Evolutionary conservation across 2,113 vertebrate genomes (phyloP).

Genomic region (Gadus macrocephalus): DNA sequence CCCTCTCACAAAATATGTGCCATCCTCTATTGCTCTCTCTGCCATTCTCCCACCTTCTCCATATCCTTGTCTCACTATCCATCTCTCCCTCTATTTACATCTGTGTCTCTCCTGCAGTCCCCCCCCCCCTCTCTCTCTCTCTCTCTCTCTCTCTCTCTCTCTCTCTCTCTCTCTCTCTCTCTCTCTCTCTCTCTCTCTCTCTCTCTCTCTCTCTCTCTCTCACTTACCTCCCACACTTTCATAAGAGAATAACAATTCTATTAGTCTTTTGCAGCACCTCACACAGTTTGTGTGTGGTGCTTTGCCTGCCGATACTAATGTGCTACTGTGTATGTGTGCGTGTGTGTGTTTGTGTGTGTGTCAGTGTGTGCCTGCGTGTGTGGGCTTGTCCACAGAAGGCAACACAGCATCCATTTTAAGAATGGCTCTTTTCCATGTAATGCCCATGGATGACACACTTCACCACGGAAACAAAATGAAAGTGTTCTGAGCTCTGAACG

Average conservation of each 20-base stretch:
- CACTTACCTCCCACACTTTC: constrained; percentile 8
- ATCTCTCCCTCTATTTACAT: not conserved
- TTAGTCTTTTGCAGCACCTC: constrained; percentile 22
- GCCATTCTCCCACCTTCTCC: constrained; percentile 14
- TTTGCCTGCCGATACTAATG: constrained; percentile 31
- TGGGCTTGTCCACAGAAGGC: constrained; percentile 15
- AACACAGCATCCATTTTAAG: constrained; percentile 22
- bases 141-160: constrained; percentile 17
- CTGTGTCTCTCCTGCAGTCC: not conserved
- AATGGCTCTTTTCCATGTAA: constrained; percentile 8
- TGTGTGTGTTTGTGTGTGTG: constrained; percentile 3
- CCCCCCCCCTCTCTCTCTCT: constrained; percentile 1
- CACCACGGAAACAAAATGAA: constrained; percentile 1
- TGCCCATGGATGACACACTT: constrained; percentile 15
- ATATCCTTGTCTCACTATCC: not conserved
- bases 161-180: not conserved
- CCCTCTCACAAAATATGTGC: not conserved
- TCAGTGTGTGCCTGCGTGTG: constrained; percentile 25
- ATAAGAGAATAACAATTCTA: constrained; percentile 6
- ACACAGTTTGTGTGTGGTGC: constrained; percentile 17
- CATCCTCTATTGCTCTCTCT: not conserved
- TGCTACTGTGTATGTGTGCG: not conserved
- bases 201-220: not conserved
- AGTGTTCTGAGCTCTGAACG: no score
- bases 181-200: not conserved